phyloP scores from a whole-genome alignment of 2,797 vertebrate genomes.

The Propithecus perrieri region DNA sequence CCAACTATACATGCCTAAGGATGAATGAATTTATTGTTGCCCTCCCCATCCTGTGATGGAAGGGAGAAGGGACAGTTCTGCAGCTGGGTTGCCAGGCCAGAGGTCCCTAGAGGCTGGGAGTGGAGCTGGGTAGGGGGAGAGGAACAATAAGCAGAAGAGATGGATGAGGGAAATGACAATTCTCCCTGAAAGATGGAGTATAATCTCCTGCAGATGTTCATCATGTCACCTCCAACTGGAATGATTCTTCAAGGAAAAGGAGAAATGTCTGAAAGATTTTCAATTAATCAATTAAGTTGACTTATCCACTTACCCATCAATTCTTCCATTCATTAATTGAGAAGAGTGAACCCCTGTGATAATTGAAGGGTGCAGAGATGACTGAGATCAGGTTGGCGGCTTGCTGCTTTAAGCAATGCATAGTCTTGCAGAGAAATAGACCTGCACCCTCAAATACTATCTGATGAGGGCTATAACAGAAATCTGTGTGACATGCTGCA shows the following conservation, averaged over 20 bases:
- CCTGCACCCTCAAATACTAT: background rate
- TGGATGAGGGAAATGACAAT: background rate
- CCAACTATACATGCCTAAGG: no score
- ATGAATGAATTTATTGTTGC: background rate
- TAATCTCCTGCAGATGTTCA: background rate
- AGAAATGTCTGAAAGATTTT: background rate
- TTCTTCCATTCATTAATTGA: background rate
- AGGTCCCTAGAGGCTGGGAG: no score
- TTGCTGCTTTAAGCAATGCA: background rate
- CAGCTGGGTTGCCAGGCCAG: background rate
- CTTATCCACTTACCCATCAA: no score
- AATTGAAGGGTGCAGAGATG: background rate
- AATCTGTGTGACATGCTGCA: fast-evolving
- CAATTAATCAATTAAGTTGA: background rate
- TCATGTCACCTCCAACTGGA: background rate
- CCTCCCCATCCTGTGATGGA: background rate
- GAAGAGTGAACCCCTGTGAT: background rate
- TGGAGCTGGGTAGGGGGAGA: background rate
- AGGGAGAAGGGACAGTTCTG: background rate
- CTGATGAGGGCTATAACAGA: fast-evolving
- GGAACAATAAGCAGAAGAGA: background rate
- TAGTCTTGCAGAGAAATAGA: background rate
- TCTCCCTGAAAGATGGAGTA: background rate
- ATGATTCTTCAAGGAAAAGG: background rate
- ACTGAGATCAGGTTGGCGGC: background rate